Evolutionary conservation across 2,797 vertebrate species (phyloP).

Genomic region (Platalea minor): DNA sequence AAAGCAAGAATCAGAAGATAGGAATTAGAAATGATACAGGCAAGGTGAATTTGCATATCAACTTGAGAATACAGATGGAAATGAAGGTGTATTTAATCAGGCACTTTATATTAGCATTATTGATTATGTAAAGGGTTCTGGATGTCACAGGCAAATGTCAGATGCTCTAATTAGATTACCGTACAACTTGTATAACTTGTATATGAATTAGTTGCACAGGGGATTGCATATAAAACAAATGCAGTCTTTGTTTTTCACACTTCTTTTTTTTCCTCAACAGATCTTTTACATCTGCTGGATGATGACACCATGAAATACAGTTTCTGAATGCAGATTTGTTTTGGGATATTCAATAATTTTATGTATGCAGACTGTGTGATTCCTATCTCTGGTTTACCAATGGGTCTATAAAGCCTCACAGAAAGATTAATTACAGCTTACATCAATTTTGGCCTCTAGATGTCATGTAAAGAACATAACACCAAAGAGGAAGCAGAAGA

Average conservation of each 20-base stretch:
- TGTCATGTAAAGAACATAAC: conserved; percentile 73
- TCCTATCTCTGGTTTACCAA: conserved; percentile 42
- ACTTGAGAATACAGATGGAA: conserved; percentile 42
- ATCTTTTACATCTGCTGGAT: conserved; percentile 21
- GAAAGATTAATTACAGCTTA: conserved; percentile 75
- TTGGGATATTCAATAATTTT: conserved; percentile 45
- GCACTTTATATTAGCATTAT: conserved; percentile 66
- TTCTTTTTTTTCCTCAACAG: neutral
- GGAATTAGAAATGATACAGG: neutral
- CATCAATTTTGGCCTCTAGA: conserved; percentile 76
- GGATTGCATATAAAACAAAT: conserved; percentile 22
- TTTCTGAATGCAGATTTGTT: conserved; percentile 66
- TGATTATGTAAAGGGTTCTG: conserved; percentile 59
- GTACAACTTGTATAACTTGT: conserved; percentile 15
- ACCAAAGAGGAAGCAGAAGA: conserved; percentile 55
- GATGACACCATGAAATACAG: conserved; percentile 23
- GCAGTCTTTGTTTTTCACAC: neutral
- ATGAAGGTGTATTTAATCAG: conserved; percentile 61
- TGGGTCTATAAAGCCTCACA: conserved; percentile 45
- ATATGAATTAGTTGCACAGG: conserved; percentile 16
- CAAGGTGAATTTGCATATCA: conserved; percentile 46
- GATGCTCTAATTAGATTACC: conserved; percentile 56
- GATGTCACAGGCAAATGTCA: conserved; percentile 60
- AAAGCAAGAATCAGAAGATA: neutral
- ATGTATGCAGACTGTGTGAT: conserved; percentile 68